Conservation (phyloP, 1,140 invertebrate genomes). For the Macrotrachela quadricornifera region DNA sequence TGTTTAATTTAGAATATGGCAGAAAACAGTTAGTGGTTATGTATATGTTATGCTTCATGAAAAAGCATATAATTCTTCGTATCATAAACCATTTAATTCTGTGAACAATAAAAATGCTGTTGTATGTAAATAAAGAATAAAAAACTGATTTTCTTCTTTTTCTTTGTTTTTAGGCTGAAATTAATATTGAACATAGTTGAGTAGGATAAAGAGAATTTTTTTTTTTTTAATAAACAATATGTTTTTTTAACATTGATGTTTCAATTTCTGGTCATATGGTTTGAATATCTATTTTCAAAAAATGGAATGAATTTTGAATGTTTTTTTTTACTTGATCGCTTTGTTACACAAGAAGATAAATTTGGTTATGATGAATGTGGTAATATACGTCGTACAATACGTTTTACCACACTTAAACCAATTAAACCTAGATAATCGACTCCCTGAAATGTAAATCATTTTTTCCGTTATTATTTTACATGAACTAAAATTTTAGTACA, state of each 20-base stretch:
- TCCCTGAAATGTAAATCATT: constrained; percentile 18
- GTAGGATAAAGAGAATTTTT: too few species aligned
- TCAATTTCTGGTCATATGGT: constrained; percentile 77
- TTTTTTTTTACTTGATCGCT: too few species aligned
- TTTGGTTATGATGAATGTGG: constrained; percentile 56
- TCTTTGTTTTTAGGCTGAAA: constrained; percentile 51
- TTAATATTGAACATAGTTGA: constrained; percentile 91
- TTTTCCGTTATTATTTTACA: background rate
- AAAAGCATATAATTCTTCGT: constrained; percentile 88
- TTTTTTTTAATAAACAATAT: too few species aligned
- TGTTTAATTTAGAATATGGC: constrained; percentile 39
- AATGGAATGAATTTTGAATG: constrained; percentile 31
- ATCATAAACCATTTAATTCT: constrained; percentile 96
- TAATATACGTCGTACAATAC: constrained; percentile 48
- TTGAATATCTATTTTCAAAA: constrained; percentile 61
- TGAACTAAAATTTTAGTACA: constrained; percentile 11
- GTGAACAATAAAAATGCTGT: constrained; percentile 74
- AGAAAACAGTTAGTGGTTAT: constrained; percentile 57
- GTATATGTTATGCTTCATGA: constrained; percentile 71
- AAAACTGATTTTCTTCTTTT: background rate
- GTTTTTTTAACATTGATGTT: constrained; percentile 47
- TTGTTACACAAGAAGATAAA: constrained; percentile 11
- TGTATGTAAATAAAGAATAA: constrained; percentile 38
- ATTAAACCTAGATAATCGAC: constrained; percentile 60
- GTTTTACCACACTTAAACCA: constrained; percentile 45